Conservation (phyloP, 2,113 vertebrate genomes). For the Trogon surrucura region DNA sequence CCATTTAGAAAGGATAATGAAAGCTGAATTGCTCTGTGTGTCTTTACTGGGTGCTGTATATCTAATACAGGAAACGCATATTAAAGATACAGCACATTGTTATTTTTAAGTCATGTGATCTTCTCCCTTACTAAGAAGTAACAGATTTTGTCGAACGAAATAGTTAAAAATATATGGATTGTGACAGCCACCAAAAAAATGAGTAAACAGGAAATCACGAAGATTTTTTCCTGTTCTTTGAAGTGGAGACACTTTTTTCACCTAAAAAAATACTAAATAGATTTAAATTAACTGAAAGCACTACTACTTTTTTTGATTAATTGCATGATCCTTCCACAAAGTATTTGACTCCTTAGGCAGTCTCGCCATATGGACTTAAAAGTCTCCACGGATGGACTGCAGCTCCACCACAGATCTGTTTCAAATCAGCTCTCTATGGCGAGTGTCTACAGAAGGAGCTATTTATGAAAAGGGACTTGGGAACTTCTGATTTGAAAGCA, state of each 20-base stretch:
- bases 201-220: not conserved
- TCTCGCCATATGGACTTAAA: conserved; percentile 51
- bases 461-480: not conserved
- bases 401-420: conserved; percentile 47
- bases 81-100: not conserved
- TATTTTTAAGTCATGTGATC: not conserved
- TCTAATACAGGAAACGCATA: not conserved
- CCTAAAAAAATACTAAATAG: conserved; percentile 12
- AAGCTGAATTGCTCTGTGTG: not conserved
- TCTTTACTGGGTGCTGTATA: not conserved
- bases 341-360: conserved; percentile 57
- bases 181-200: not conserved
- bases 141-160: conserved; percentile 21
- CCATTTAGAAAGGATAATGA: not conserved
- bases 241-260: conserved; percentile 17
- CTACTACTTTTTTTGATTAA: conserved; percentile 50
- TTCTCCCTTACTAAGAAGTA: not conserved
- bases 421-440: conserved; percentile 23
- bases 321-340: conserved; percentile 46
- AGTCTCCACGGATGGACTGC: conserved; percentile 47
- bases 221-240: conserved; percentile 8
- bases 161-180: conserved; percentile 10
- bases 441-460: not conserved
- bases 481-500: not conserved
- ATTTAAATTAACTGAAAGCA: conserved; percentile 58